Conservation (phyloP, 2,888 invertebrate genomes). For the Biston stratarius region DNA sequence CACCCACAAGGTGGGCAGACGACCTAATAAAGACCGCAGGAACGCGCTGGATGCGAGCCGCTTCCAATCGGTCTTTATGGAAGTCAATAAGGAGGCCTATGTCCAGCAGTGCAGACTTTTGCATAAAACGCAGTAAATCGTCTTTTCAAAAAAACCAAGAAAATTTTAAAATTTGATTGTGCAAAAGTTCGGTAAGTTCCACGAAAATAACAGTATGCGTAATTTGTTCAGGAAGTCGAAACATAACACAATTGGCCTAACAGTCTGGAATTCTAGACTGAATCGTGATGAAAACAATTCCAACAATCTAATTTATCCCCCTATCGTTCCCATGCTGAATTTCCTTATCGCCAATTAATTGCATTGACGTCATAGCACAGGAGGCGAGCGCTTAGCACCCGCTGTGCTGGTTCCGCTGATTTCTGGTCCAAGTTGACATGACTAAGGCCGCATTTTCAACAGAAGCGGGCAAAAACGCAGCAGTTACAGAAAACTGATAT, state of each 20-base stretch:
- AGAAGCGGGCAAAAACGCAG: neutral
- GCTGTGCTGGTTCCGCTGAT: constrained; percentile 21
- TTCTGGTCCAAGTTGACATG: constrained; percentile 11
- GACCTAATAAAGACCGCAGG: no score
- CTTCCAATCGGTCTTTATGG: no score
- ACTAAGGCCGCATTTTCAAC: neutral
- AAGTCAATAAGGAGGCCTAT: no score
- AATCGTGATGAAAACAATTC: neutral
- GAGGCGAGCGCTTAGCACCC: neutral
- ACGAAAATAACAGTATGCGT: neutral
- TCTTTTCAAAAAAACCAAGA: no score
- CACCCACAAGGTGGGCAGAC: no score
- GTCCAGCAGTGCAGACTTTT: no score
- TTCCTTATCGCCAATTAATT: constrained; percentile 35
- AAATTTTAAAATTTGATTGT: no score
- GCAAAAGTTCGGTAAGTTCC: neutral
- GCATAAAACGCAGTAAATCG: no score
- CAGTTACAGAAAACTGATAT: neutral
- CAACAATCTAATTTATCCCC: constrained; percentile 10
- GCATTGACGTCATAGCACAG: constrained; percentile 37
- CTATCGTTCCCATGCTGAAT: constrained; percentile 25
- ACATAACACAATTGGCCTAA: neutral
- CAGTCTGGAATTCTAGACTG: neutral
- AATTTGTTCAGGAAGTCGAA: neutral
- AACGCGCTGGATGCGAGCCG: no score